Conservation (phyloP, 2,888 invertebrate genomes). For the Calameuta filiformis region DNA sequence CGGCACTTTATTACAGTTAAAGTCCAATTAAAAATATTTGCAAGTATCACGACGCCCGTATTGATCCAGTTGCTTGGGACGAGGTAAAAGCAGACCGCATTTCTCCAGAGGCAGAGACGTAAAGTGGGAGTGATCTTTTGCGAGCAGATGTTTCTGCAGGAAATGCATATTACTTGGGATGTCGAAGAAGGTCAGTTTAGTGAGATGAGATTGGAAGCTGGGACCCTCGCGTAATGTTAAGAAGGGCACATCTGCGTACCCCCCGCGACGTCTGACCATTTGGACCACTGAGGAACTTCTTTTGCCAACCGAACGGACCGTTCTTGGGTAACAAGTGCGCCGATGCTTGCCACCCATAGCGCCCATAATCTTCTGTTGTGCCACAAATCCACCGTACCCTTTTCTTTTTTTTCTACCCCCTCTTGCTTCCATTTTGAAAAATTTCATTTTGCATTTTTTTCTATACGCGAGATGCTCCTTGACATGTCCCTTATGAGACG, state of each 20-base stretch:
- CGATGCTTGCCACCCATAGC: conserved; percentile 25
- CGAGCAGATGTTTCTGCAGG: not conserved
- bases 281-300: conserved; percentile 9
- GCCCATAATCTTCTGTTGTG: conserved; percentile 27
- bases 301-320: conserved; percentile 6
- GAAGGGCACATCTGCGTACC: conserved; percentile 15
- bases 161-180: not conserved
- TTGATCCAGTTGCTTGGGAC: not conserved
- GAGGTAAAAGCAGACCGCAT: not conserved
- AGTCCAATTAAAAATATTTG: not conserved
- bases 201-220: not conserved
- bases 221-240: not conserved
- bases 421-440: not conserved
- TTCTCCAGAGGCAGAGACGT: not conserved
- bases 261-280: conserved; percentile 18
- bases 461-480: not conserved
- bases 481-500: not conserved
- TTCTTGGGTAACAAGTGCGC: conserved; percentile 31
- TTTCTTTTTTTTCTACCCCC: not conserved
- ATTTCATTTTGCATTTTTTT: not conserved
- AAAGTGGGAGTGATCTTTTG: not conserved
- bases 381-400: conserved; percentile 25
- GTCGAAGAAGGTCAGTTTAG: not conserved
- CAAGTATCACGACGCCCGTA: not conserved
- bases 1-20: not conserved